Evolutionary conservation across 1,140 invertebrate genomes (phyloP), one percentile per base, ranked within the genome.

Genomic region (Drosophila simulans): DNA sequence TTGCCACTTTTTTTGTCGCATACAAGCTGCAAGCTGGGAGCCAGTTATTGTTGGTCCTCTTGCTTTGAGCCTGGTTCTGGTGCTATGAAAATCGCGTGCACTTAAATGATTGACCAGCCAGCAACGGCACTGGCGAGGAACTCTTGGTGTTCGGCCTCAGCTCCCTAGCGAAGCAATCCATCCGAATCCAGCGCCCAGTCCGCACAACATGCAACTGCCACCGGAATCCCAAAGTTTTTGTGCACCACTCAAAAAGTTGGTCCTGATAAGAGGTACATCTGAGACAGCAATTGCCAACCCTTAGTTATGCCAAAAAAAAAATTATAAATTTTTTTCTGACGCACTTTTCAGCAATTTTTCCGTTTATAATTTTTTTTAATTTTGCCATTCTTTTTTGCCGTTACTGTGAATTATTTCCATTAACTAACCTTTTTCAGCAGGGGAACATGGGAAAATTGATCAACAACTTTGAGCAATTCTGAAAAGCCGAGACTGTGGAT

Each of bases 101-200:
- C 79, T 85, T 89, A 90, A 89, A 89, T 89, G 85, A 89, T 89
- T 89, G 85, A 79, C 74, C 84, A 78, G 75, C 59, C 70, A 63
- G 42, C 39, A 46, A 5, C 34, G 53, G 48, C 55, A 35, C 70
- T 68, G 54, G 31, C 68, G 69, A 45, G 71, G 51, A 55, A 66
- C 73, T 46, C 66, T 54, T 68, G 69, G 54, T 37, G 66, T 75
- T 66, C 68, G 68, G 73, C 46, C 58, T 68, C 66, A 70, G 73
- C 49, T 73, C 31, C 64, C 57, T 58, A 66, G 53, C 57, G 17
- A 51, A 34, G 10, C 43, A 22, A 46, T 42, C n/a, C 43, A 46
- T 37, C 65, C 42, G 60, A 10, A 13, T 20, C 11, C 58, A 48
- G 27, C 46, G n/a, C 25, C 22, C 22, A 48, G 22, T n/a, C 46